Evolutionary conservation across 1,140 invertebrate genomes (phyloP).

Genomic region (Pseudomyrmex pallidus): DNA sequence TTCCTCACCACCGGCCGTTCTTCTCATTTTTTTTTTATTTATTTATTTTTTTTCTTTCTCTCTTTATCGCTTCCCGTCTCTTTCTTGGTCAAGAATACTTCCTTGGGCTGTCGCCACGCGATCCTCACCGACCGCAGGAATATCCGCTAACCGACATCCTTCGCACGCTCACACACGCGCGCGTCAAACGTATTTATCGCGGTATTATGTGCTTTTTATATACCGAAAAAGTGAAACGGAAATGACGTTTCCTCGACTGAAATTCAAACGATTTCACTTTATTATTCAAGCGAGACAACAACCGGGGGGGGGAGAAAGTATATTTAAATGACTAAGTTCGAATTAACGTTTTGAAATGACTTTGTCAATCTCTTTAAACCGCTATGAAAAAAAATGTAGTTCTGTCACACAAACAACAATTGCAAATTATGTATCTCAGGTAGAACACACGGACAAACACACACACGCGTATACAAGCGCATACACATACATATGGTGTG

Average conservation of each 20-base stretch:
- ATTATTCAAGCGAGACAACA: too few relatives aligned
- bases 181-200: not conserved
- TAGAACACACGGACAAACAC: too few relatives aligned
- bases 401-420: not conserved
- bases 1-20: slow-evolving; percentile 2
- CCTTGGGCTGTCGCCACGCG: slow-evolving; percentile 7
- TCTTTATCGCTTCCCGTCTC: not conserved
- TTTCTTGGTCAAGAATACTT: not conserved
- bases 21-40: not conserved
- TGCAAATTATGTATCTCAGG: slow-evolving; percentile 23
- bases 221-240: not conserved
- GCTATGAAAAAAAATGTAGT: too few relatives aligned
- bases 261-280: too few relatives aligned
- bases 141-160: slow-evolving; percentile 1
- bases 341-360: too few relatives aligned
- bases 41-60: not conserved
- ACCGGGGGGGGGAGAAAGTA: too few relatives aligned
- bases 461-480: too few relatives aligned
- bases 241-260: not conserved
- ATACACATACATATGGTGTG: not conserved
- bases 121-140: not conserved
- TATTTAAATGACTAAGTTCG: too few relatives aligned
- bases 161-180: not conserved
- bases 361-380: too few relatives aligned
- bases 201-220: not conserved